Conservation (phyloP, 2,113 vertebrate genomes). For the Sylvia atricapilla region DNA sequence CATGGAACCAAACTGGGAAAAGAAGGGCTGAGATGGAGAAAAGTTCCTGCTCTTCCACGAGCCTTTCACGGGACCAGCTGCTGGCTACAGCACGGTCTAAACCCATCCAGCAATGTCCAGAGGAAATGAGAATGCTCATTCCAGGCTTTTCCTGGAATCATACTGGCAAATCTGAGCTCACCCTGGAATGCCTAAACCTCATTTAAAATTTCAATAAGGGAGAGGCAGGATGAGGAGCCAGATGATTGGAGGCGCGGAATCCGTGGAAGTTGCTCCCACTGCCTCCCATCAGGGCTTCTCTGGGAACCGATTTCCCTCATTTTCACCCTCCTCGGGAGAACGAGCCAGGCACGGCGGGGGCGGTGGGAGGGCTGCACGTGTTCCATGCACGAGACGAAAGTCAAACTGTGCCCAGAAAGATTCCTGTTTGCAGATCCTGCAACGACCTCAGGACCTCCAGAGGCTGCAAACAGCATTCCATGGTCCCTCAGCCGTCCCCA, state of each 20-base stretch:
- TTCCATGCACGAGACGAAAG: background rate
- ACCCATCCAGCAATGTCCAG: accelerated
- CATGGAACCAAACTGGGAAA: background rate
- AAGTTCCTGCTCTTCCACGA: accelerated
- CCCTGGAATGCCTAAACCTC: accelerated
- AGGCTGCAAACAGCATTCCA: background rate
- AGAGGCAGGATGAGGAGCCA: background rate
- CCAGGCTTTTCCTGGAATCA: background rate
- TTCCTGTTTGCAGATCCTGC: background rate
- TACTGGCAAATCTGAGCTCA: background rate
- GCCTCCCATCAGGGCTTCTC: background rate
- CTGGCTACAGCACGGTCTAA: background rate
- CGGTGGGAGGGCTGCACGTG: accelerated
- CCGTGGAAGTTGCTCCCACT: background rate
- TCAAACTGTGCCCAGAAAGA: background rate
- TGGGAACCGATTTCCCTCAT: background rate
- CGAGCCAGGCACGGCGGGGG: accelerated
- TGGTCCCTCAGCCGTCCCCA: accelerated
- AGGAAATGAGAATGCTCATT: accelerated
- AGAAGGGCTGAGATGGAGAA: background rate
- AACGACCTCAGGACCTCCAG: accelerated
- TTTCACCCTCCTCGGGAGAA: background rate
- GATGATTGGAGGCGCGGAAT: background rate
- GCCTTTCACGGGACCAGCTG: background rate
- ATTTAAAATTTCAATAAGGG: background rate